A percentile compares a stretch with the other conserved stretches of the same genome.
phyloP scores from a whole-genome alignment of 2,797 vertebrate genomes.

The Hydrolagus colliei region DNA sequence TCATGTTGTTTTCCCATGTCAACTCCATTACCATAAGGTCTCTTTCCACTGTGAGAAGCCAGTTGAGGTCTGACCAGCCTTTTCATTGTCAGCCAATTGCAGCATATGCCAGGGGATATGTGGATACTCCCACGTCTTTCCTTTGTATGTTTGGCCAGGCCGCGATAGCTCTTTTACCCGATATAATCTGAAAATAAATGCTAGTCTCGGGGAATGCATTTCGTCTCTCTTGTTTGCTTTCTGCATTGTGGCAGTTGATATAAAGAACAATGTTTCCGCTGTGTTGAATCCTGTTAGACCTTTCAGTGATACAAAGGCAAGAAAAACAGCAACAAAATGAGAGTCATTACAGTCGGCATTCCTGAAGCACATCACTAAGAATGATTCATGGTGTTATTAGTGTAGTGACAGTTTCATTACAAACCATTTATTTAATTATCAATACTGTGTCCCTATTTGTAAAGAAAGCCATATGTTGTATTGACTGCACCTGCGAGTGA shows the following conservation, averaged over 20 bases:
- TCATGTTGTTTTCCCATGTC: conserved; percentile 17
- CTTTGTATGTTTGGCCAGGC: not conserved
- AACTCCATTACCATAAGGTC: conserved; percentile 25
- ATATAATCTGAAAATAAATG: not conserved
- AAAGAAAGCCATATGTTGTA: conserved; percentile 55
- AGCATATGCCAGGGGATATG: conserved; percentile 20
- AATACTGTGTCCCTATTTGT: conserved; percentile 46
- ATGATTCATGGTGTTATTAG: conserved; percentile 51
- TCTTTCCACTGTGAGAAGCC: conserved; percentile 18
- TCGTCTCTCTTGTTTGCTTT: not conserved
- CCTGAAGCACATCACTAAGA: conserved; percentile 45
- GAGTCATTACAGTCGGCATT: conserved; percentile 38
- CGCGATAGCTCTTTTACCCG: not conserved
- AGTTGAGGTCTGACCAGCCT: conserved; percentile 18
- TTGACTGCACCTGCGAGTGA: conserved; percentile 49
- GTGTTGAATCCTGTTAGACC: not conserved
- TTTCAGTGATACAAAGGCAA: not conserved
- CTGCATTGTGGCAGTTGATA: not conserved
- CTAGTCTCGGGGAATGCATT: not conserved
- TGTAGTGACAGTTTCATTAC: conserved; percentile 51
- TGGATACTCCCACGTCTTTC: not conserved
- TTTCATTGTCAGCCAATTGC: conserved; percentile 16
- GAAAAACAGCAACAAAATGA: conserved; percentile 24
- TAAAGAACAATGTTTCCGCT: conserved; percentile 2
- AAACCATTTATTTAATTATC: conserved; percentile 60